Conservation (phyloP, 2,888 invertebrate species). For the Harmothoe impar region DNA sequence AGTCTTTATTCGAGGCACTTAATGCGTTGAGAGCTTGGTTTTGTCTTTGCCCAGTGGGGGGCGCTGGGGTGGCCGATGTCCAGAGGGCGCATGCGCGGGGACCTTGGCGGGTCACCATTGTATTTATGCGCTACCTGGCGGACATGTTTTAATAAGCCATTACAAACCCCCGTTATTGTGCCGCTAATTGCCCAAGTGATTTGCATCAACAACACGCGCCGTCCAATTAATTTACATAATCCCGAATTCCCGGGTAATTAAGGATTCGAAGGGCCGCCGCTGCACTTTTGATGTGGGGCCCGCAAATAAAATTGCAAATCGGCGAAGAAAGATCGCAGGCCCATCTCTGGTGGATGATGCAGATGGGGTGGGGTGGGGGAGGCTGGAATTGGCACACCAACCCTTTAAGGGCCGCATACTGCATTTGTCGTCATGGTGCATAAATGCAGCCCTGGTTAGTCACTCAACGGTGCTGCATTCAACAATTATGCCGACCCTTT, state of each 20-base stretch:
- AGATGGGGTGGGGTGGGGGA: no score
- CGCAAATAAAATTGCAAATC: slow-evolving; percentile 56
- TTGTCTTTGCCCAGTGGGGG: slow-evolving; percentile 51
- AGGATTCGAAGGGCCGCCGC: slow-evolving; percentile 47
- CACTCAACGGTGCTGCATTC: no score
- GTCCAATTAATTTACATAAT: slow-evolving; percentile 61
- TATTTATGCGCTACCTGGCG: slow-evolving; percentile 46
- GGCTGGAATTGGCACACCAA: slow-evolving; percentile 17
- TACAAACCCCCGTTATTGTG: slow-evolving; percentile 53
- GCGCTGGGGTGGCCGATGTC: slow-evolving; percentile 26
- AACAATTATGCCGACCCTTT: no score
- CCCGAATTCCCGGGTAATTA: slow-evolving; percentile 58
- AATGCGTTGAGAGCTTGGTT: slow-evolving; percentile 53
- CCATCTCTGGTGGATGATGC: slow-evolving; percentile 1
- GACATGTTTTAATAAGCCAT: slow-evolving; percentile 58
- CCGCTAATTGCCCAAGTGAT: slow-evolving; percentile 58
- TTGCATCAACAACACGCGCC: slow-evolving; percentile 52
- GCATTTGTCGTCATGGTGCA: no score
- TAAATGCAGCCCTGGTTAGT: no score
- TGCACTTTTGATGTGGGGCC: slow-evolving; percentile 47
- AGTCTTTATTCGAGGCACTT: slow-evolving; percentile 15
- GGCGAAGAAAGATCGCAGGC: slow-evolving; percentile 52
- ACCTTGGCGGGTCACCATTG: slow-evolving; percentile 49
- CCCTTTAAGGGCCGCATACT: no score
- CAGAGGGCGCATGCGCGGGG: slow-evolving; percentile 20